Percentiles rank a stretch among this genome's conserved stretches.
Evolutionary conservation across 2,888 invertebrate species (phyloP).

Genomic region (Cantharis lateralis): DNA sequence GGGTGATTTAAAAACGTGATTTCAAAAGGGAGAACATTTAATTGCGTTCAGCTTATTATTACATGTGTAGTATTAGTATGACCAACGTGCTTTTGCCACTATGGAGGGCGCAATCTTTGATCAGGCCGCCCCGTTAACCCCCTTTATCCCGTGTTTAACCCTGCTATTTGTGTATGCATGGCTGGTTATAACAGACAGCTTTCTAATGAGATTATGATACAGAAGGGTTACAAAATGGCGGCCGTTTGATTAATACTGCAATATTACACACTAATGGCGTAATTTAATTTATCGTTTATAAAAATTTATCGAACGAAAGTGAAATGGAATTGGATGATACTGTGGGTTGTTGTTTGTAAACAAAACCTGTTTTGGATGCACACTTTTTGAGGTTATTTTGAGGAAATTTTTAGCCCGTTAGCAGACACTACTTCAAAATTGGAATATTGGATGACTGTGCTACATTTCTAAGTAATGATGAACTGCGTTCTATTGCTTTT

Average conservation of each 20-base stretch:
- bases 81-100: constrained; percentile 34
- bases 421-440: background rate
- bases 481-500: background rate
- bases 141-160: constrained; percentile 41
- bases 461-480: background rate
- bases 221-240: constrained; percentile 56
- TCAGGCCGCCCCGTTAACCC: constrained; percentile 42
- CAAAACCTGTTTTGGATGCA: constrained; percentile 9
- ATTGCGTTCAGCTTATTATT: constrained; percentile 48
- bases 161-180: constrained; percentile 50
- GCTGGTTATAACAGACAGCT: constrained; percentile 54
- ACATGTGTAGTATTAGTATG: constrained; percentile 39
- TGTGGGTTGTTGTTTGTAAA: constrained; percentile 12
- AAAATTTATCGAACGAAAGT: background rate
- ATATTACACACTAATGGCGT: constrained; percentile 37
- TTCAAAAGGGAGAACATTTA: constrained; percentile 49
- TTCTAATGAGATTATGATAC: constrained; percentile 58
- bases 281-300: constrained; percentile 18
- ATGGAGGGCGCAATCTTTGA: constrained; percentile 41
- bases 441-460: background rate
- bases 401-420: background rate
- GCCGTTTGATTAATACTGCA: constrained; percentile 43
- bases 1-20: constrained; percentile 50
- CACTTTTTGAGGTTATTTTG: background rate
- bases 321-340: background rate